Percentiles rank a stretch among this genome's conserved stretches.
Conservation (phyloP, 2,113 vertebrate species). For the Limanda limanda region DNA sequence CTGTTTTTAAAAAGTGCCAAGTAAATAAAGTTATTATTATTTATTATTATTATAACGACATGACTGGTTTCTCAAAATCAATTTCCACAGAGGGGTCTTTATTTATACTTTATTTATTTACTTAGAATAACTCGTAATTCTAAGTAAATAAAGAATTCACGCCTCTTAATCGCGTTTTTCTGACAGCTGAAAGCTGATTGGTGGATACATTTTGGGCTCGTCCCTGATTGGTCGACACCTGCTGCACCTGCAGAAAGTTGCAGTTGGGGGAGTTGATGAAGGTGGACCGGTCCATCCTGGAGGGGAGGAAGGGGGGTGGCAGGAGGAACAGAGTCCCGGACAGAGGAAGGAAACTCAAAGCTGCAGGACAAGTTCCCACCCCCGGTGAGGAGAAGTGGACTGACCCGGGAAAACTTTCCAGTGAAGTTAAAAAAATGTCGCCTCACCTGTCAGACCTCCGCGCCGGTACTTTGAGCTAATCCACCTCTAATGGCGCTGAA, state of each 20-base stretch:
- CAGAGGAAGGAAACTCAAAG: slow-evolving; percentile 61
- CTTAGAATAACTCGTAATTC: no score
- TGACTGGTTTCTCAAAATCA: no score
- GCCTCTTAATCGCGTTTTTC: no score
- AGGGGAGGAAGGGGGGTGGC: slow-evolving; percentile 21
- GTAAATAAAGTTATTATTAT: no score
- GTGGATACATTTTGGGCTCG: slow-evolving; percentile 18
- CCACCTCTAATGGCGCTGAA: not conserved
- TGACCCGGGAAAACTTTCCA: slow-evolving; percentile 67
- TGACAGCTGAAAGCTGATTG: slow-evolving; percentile 44
- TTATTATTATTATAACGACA: no score
- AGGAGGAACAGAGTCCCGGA: not conserved
- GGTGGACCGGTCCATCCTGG: slow-evolving; percentile 49
- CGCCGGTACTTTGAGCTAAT: not conserved
- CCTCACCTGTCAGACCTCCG: not conserved
- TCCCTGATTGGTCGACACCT: slow-evolving; percentile 50
- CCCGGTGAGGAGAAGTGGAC: slow-evolving; percentile 52
- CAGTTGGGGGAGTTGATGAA: slow-evolving; percentile 27
- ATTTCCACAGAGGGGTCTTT: no score
- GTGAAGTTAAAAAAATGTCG: slow-evolving; percentile 20
- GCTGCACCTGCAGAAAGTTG: slow-evolving; percentile 58
- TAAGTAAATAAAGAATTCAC: no score
- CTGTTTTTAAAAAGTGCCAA: no score
- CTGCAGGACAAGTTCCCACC: slow-evolving; percentile 33
- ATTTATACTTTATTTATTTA: no score